A percentile compares a stretch with the other conserved stretches of the same genome.
These are phyloP conservation scores for Drosophila colorata DNA, from an alignment of 2,888 invertebrate species.

Conservation along the genomic window DNA sequence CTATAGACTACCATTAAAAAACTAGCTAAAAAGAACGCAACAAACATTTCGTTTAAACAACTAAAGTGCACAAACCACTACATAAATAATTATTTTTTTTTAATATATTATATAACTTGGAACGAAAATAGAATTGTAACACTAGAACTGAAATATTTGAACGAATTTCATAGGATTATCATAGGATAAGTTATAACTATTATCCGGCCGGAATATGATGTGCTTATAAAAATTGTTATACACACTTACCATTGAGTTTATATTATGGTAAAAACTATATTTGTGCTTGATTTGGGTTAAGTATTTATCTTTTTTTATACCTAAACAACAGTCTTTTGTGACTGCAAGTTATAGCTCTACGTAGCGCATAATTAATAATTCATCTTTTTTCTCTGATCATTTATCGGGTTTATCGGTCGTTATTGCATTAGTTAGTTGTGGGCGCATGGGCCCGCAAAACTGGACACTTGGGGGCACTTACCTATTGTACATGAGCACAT, in stretches of 20 bases:
- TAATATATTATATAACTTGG: slow-evolving; percentile 12
- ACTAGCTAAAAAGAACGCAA: slow-evolving; percentile 28
- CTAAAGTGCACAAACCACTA: slow-evolving; percentile 67
- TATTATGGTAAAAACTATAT: slow-evolving; percentile 22
- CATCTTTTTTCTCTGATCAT: slow-evolving; percentile 44
- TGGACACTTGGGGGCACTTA: slow-evolving; percentile 85
- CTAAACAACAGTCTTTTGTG: slow-evolving; percentile 26
- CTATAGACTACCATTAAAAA: slow-evolving; percentile 19
- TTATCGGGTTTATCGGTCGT: slow-evolving; percentile 51
- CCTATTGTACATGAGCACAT: slow-evolving; percentile 99
- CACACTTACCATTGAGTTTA: slow-evolving; percentile 59
- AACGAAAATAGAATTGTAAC: slow-evolving; percentile 12
- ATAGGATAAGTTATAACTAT: slow-evolving; percentile 17
- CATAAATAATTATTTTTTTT: slow-evolving; percentile 12
- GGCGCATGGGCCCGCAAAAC: background rate
- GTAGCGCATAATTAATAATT: slow-evolving; percentile 58
- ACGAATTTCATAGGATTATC: background rate
- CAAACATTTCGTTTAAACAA: slow-evolving; percentile 22
- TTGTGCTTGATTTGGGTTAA: slow-evolving; percentile 15
- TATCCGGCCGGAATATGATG: slow-evolving; percentile 5
- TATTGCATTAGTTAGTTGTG: slow-evolving; percentile 46
- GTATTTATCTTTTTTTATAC: slow-evolving; percentile 33
- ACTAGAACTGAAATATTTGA: slow-evolving; percentile 14
- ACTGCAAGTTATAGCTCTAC: slow-evolving; percentile 21
- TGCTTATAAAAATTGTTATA: slow-evolving; percentile 5